These are phyloP conservation scores for Aphidius gifuensis DNA, from an alignment of 1,140 invertebrate species.

Conservation along the genomic window DNA sequence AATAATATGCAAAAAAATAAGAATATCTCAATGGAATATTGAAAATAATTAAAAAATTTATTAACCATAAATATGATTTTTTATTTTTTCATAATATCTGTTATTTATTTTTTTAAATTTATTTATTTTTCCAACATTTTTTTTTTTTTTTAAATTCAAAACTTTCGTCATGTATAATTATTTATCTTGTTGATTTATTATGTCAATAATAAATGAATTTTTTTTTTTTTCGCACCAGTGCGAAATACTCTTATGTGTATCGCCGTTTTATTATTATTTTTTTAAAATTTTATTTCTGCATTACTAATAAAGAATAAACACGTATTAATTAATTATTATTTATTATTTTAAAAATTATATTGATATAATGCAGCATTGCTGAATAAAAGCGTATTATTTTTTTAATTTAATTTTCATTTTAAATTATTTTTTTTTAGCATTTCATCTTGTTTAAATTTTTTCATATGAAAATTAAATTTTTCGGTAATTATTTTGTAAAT, in stretches of 20 bases:
- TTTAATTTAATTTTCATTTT: slow-evolving; percentile 13
- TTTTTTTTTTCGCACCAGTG: slow-evolving; percentile 48
- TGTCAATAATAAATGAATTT: slow-evolving; percentile 24
- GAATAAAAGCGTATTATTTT: slow-evolving; percentile 41
- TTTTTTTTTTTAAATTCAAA: neutral
- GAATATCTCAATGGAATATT: slow-evolving; percentile 39
- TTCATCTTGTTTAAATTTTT: neutral
- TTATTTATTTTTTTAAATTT: slow-evolving; percentile 4
- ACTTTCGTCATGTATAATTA: slow-evolving; percentile 9
- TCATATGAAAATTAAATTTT: neutral
- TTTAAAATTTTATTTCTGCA: slow-evolving; percentile 20
- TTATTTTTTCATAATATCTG: slow-evolving; percentile 14
- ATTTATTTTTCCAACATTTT: slow-evolving; percentile 15
- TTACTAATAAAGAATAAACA: slow-evolving; percentile 23
- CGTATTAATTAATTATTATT: slow-evolving; percentile 25
- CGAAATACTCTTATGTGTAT: slow-evolving; percentile 38
- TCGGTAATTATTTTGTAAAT: no score
- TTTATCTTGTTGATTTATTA: slow-evolving; percentile 22
- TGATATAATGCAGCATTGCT: slow-evolving; percentile 45
- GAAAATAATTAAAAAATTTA: slow-evolving; percentile 39
- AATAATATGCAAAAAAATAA: slow-evolving; percentile 23
- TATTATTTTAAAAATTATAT: slow-evolving; percentile 31
- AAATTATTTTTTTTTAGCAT: slow-evolving; percentile 9
- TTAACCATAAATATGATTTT: slow-evolving; percentile 50
- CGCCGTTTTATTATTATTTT: slow-evolving; percentile 23